A percentile compares a stretch with the other conserved stretches of the same genome.
Evolutionary conservation across 2,888 invertebrate species (phyloP).

Genomic region (Hirtodrosophila duncani): DNA sequence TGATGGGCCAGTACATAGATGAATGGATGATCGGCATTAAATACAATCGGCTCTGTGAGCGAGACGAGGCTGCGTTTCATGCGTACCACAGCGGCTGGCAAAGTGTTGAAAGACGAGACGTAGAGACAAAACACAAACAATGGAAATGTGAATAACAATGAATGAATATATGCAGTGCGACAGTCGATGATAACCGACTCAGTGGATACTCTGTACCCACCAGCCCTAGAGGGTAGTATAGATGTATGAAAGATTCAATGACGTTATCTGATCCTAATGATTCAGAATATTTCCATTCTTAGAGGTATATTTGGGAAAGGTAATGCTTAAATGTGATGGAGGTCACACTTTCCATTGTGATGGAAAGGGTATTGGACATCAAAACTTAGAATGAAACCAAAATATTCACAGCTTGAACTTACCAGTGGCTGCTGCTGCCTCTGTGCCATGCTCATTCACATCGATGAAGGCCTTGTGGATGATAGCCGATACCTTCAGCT

Average conservation of each 20-base stretch:
- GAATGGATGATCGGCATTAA: slow-evolving; percentile 73
- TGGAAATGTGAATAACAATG: slow-evolving; percentile 12
- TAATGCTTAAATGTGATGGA: too few relatives aligned
- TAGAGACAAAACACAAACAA: slow-evolving; percentile 31
- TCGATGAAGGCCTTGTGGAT: slow-evolving; percentile 92
- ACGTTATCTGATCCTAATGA: too few relatives aligned
- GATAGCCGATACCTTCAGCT: slow-evolving; percentile 82
- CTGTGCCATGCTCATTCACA: slow-evolving; percentile 92
- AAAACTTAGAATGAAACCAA: too few relatives aligned
- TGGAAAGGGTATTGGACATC: too few relatives aligned
- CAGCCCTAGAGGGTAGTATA: too few relatives aligned
- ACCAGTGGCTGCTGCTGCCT: slow-evolving; percentile 89
- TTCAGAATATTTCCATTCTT: too few relatives aligned
- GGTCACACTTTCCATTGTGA: too few relatives aligned
- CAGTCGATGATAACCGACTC: slow-evolving; percentile 8
- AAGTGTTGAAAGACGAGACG: slow-evolving; percentile 5
- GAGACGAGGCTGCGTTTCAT: slow-evolving; percentile 46
- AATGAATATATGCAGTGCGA: slow-evolving; percentile 8
- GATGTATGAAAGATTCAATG: too few relatives aligned
- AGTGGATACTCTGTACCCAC: too few relatives aligned
- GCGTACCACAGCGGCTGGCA: slow-evolving; percentile 79
- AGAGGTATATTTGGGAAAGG: too few relatives aligned
- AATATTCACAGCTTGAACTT: too few relatives aligned
- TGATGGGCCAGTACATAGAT: slow-evolving; percentile 53
- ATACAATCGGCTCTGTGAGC: slow-evolving; percentile 42